Evolutionary conservation across 1,140 invertebrate genomes (phyloP), one percentile per base, ranked within the genome.

Genomic region (Proales similis): DNA sequence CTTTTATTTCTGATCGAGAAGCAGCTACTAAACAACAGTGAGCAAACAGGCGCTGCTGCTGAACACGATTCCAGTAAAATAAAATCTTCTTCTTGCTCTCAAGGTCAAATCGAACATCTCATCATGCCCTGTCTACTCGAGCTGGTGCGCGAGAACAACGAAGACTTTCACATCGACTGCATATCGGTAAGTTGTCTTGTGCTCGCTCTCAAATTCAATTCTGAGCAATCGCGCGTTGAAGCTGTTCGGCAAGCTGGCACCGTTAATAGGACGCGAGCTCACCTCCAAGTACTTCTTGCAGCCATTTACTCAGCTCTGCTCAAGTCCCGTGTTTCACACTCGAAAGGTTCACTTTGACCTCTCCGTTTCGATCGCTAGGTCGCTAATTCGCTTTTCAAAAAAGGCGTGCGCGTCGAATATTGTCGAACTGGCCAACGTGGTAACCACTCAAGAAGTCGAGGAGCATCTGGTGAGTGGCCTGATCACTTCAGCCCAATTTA

Each of bases 91-190:
- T 36, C 14, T 9, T 36, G 14, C 33, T 36, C 9, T 27, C 19
- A n/a, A 57, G 51, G 22, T 12, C 51, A 57, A 57, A 57, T 57
- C 4, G 51, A 57, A 42, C n/a, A 57, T 42, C 39, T 57, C 9
- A 57, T 57, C 29, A 20, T 57, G 17, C 51, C 51, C 2, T 57
- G 51, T 42, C 32, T 57, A 20, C 22, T 57, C 39, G 45, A 42
- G 39, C 29, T 57, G 29, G 51, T 57, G 5, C 39, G 45, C 39
- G 51, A 57, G 22, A 57, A 57, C 9, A 57, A 57, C 45, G 51
- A 57, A 57, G 51, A 57, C 45, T 57, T 57, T 57, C 51, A 57
- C 12, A 57, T 57, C 32, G 51, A 57, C 32, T 57, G 51, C 22
- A 42, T 57, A 29, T 30, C 51, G 17, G 51, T 57, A 4, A 57